phyloP scores from a whole-genome alignment of 23 tunicate species.

The Oikopleura dioica region DNA sequence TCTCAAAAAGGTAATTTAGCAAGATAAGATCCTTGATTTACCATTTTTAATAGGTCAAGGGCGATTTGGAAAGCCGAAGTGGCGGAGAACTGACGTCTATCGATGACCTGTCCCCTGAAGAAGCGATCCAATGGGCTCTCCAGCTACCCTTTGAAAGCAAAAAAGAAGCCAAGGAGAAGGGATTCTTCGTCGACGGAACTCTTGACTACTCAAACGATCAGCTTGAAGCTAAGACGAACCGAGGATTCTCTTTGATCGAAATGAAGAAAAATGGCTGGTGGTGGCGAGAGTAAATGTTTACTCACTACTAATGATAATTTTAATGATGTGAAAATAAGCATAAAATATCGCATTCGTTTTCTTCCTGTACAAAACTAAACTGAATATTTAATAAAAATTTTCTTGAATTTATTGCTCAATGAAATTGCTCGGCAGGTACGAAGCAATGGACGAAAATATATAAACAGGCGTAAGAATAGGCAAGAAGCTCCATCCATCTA shows the following conservation, averaged over 20 bases:
- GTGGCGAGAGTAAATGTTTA: neutral
- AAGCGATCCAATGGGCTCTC: neutral
- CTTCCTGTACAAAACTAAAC: too few relatives aligned
- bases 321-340: too few relatives aligned
- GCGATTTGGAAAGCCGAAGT: neutral
- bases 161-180: conserved; percentile 1
- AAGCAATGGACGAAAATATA: too few relatives aligned
- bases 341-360: too few relatives aligned
- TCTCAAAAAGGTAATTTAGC: conserved; percentile 9
- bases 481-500: too few relatives aligned
- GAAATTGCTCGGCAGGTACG: too few relatives aligned
- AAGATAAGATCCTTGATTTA: too few relatives aligned
- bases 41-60: too few relatives aligned
- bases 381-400: too few relatives aligned
- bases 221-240: neutral
- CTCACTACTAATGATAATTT: too few relatives aligned
- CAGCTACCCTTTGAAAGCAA: neutral
- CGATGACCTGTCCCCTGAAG: neutral
- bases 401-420: too few relatives aligned
- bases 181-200: neutral
- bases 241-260: neutral
- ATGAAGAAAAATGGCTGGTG: neutral
- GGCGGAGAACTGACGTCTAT: neutral
- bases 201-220: neutral
- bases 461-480: too few relatives aligned